Base-by-base conservation (phyloP, 2,797 vertebrate genomes). In the Euthynnus affinis region DNA sequence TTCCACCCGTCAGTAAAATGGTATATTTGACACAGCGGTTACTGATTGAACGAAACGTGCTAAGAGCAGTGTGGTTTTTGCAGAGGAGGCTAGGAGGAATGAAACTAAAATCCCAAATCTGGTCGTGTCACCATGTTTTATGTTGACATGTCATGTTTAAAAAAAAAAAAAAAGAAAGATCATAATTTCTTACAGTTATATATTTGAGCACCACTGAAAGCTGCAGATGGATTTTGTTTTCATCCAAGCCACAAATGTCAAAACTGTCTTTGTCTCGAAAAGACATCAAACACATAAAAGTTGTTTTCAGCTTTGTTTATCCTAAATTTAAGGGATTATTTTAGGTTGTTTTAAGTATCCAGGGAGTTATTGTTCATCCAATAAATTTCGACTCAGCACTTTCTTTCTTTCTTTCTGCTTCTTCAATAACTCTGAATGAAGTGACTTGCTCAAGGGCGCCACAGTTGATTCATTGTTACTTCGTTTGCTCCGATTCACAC, bases 11-110 rank as follows among this genome's bases (percentile, higher is more conserved):
- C 44, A 46, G 53, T 74, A 44, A 78, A 56, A 69, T 48, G 4
- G 22, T 51, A 51, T 40, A 37, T 76, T 74, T 71, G 37, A 77
- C 71, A 46, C 74, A 55, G 73, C 32, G 37, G 20, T 53, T 44
- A 40, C 18, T 20, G 20, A 51, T 63, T 27, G 6, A 55, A 23
- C 10, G 23, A 61, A 69, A 82, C 51, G 46, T 29, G 64, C 17
- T 48, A 25, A 20, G 23, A 55, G 66, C 53, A 37, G 29, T 9
- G 29, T 15, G 40, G 62, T 42, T n/a, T 42, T 37, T 40, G 2
- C 27, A 29, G 3, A 37, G n/a, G 29, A 37, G 56, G 9, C 22
- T 12, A 20, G 9, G 14, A 3, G 48, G 72, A 68, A 58, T 10
- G 15, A 44, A 42, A 57, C n/a, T 18, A 5, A 10, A n/a, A 3